Evolutionary conservation across 2,797 vertebrate genomes (phyloP), one percentile per base, ranked within the genome.

Genomic region (Pantherophis alleghaniensis): DNA sequence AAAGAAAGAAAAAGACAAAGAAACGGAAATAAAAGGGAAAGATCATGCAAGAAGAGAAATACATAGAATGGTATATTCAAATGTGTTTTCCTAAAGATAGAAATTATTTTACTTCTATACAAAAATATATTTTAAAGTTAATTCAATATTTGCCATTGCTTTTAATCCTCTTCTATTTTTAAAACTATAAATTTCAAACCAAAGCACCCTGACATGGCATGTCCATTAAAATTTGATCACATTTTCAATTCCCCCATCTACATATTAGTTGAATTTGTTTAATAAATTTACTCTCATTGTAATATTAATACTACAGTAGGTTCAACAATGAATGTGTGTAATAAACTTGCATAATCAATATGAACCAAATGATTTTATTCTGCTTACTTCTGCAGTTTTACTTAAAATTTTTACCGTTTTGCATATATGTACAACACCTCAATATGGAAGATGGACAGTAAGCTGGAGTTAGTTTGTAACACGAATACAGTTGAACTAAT

Each of bases 1-100:
- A 5, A 87, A 83, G 74, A 83, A 22, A 83, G n/a, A 90, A 96
- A 94, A 90, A 95, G 96, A 96, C 92, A 92, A 88, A 93, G 96
- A 91, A 94, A 53, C 53, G 91, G 90, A 90, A 90, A 94, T 92
- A 92, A 95, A 95, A 93, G 90, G 86, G 88, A 94, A 93, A 91
- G 1, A 2, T 0, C 37, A 92, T 69, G 61, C 2, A 26, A 24
- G 20, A 57, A 51, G 57, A 32, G 83, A 16, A 0, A 18, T 0
- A 91, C 2, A 55, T 74, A 87, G 5, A 91, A 93, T 24, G 86
- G 14, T 57, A 89, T 87, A 93, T 60, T 42, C 5, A 93, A 32
- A 93, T 59, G 53, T 51, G 37, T 92, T 89, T 89, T 51, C 53
- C 66, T 87, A 89, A 89, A 92, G 32, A 51, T 57, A 56, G 24